Conservation (phyloP, 2,888 invertebrate genomes). For the Tipula helvola region DNA sequence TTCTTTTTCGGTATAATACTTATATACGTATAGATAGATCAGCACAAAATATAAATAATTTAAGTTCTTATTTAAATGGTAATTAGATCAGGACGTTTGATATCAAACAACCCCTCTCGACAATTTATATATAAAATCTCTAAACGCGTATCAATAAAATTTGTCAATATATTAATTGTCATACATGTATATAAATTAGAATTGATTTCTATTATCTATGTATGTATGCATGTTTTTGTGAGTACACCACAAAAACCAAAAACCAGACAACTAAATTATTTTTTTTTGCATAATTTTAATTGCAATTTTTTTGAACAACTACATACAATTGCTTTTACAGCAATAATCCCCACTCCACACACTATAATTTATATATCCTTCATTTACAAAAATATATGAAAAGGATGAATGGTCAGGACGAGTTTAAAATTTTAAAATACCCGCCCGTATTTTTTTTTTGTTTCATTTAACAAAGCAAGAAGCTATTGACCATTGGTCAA, state of each 20-base stretch:
- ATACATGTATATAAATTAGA: neutral
- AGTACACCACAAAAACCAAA: neutral
- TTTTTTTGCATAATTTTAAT: neutral
- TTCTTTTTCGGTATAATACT: neutral
- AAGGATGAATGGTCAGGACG: neutral
- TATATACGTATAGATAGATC: neutral
- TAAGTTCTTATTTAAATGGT: neutral
- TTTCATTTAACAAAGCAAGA: neutral
- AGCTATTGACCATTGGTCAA: neutral
- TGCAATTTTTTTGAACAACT: neutral
- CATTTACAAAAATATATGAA: neutral
- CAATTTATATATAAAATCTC: neutral
- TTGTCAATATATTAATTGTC: neutral
- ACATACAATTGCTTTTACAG: neutral
- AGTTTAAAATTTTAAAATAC: neutral
- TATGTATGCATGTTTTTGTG: neutral
- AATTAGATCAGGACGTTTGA: neutral
- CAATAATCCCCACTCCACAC: neutral
- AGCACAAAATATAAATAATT: neutral
- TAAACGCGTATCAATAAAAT: neutral
- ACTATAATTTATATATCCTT: neutral
- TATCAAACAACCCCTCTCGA: neutral
- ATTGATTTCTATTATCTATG: neutral
- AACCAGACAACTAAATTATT: neutral
- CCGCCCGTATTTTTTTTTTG: neutral